Conservation (phyloP, 1,140 invertebrate genomes). For the Arctopsyche grandis region DNA sequence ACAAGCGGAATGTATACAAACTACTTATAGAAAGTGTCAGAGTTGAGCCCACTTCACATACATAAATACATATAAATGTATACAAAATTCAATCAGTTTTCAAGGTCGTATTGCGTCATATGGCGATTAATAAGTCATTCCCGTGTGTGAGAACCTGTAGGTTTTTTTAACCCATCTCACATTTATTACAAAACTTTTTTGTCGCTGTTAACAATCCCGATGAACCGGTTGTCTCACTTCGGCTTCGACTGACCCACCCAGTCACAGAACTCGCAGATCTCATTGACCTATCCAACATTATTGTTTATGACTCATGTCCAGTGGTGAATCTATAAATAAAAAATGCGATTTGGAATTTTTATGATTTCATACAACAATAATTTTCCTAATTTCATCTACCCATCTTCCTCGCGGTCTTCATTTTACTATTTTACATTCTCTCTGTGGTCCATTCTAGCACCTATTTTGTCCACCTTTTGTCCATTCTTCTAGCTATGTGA, state of each 20-base stretch:
- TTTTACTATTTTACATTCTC: too few relatives aligned
- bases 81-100: not conserved
- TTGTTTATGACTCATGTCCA: not conserved
- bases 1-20: not conserved
- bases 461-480: too few relatives aligned
- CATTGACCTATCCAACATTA: constrained; percentile 2
- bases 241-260: not conserved
- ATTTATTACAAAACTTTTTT: not conserved
- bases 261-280: not conserved
- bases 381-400: too few relatives aligned
- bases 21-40: not conserved
- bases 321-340: too few relatives aligned
- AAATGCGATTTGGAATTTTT: too few relatives aligned
- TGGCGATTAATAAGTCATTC: not conserved
- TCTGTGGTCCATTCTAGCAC: too few relatives aligned
- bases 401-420: too few relatives aligned
- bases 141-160: not conserved
- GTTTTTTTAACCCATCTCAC: not conserved
- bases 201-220: not conserved
- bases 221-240: not conserved
- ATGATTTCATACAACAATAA: too few relatives aligned
- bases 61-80: not conserved
- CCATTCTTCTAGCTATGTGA: too few relatives aligned
- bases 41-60: not conserved
- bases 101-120: not conserved